Evolutionary conservation across 2,797 vertebrate genomes (phyloP).

Genomic region (Ambastaia sidthimunki): DNA sequence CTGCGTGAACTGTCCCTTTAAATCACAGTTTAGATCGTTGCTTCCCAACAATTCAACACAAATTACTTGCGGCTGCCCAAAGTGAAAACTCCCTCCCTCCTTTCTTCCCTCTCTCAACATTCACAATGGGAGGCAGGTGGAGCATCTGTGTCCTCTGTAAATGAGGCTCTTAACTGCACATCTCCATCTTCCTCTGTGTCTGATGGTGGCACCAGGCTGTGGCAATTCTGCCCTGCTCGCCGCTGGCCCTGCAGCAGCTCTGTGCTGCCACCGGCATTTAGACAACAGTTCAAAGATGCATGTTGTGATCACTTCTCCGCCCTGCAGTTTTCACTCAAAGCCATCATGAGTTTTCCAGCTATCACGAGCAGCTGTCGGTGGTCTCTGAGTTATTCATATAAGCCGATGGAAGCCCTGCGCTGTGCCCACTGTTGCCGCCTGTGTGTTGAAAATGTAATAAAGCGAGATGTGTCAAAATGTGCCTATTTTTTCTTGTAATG

Average conservation of each 20-base stretch:
- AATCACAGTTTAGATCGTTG: neutral
- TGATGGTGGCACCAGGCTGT: constrained; percentile 55
- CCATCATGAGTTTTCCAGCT: constrained; percentile 48
- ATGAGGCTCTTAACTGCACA: constrained; percentile 57
- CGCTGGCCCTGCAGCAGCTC: constrained; percentile 46
- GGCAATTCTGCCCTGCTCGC: constrained; percentile 56
- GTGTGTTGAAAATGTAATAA: constrained; percentile 32
- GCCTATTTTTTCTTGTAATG: constrained; percentile 38
- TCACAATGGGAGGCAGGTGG: constrained; percentile 46
- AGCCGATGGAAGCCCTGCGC: constrained; percentile 41
- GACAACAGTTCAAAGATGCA: constrained; percentile 53
- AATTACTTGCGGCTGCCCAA: constrained; percentile 30
- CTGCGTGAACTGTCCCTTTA: neutral
- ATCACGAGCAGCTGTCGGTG: constrained; percentile 43
- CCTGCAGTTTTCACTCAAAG: constrained; percentile 54
- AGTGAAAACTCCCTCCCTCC: neutral
- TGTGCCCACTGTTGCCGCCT: constrained; percentile 40
- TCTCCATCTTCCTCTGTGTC: constrained; percentile 53
- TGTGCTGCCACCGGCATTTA: constrained; percentile 60
- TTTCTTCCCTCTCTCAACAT: constrained; percentile 16
- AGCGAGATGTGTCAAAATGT: constrained; percentile 40
- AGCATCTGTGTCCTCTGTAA: constrained; percentile 45
- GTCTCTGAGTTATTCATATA: constrained; percentile 58
- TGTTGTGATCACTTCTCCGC: constrained; percentile 44
- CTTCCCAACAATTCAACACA: neutral